Base-by-base conservation (phyloP, 2,888 invertebrate species). In the Andrena bucephala region DNA sequence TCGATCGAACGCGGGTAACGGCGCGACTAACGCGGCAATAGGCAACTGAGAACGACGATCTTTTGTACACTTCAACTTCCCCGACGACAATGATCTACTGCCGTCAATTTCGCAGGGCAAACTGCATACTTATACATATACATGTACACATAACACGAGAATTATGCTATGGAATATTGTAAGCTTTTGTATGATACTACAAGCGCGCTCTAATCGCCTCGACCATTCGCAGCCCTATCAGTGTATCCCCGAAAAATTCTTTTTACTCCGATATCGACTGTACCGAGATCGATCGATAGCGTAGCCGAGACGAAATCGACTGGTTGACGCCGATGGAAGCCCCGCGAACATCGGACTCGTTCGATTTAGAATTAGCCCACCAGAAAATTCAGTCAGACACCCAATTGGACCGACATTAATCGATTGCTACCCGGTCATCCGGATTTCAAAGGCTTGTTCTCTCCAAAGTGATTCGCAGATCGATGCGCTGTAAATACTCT, bases 111-210 rank as follows among this genome's bases (percentile, higher is more conserved):
- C 79, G 81, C 80, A 75, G 71, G 68, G 72, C 10, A 36, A 66
- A 65, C 68, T 74, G 59, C 60, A 60, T 67, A 70, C 62, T 60
- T 79, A 54, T 33, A 69, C 63, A 76, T 59, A 72, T 81, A 59
- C 27, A 52, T 50, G 69, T 31, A 52, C 48, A 69, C 27, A 76
- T 68, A 71, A 57, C 66, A 77, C 54, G 68, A 76, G 74, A 78
- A 48, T 65, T 77, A 83, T 57, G 74, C 78, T 68, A 81, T 80
- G 29, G 48, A 75, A 63, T 82, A 86, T 75, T 59, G 52, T 79
- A 80, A 88, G 83, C 81, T 89, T 88, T 89, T 89, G 87, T 88
- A 89, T 86, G 36, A 88, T 88, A 87, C 42, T 65, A 77, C 65
- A 67, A 63, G 42, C 54, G 78, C 84, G 72, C 77, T 81, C 77